A percentile compares a stretch with the other conserved stretches of the same genome.
phyloP scores from a whole-genome alignment of 2,797 vertebrate species.

The Mus minutoides region DNA sequence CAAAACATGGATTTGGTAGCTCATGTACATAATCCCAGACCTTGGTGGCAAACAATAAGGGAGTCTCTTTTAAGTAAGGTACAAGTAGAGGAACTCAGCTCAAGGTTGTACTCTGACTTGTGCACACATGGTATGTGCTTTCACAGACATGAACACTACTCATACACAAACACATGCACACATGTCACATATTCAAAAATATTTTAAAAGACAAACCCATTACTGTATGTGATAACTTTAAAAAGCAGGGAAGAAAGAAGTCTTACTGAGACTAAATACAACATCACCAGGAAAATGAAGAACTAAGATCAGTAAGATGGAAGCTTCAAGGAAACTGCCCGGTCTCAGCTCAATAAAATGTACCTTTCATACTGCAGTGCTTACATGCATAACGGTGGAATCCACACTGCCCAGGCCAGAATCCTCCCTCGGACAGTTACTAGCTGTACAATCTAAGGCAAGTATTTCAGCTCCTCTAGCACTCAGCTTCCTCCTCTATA shows the following conservation, averaged over 20 bases:
- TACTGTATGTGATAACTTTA: neutral
- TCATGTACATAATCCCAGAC: neutral
- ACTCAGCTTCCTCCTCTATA: neutral
- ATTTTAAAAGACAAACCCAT: neutral
- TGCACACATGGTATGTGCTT: neutral
- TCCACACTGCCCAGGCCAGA: neutral
- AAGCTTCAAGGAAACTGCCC: neutral
- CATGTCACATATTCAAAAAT: neutral
- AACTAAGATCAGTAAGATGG: neutral
- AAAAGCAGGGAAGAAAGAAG: neutral
- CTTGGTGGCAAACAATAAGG: neutral
- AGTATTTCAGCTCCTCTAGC: conserved; percentile 28
- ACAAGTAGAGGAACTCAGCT: neutral
- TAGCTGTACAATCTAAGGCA: neutral
- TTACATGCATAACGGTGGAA: neutral
- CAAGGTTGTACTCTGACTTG: neutral
- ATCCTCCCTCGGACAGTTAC: conserved; percentile 20
- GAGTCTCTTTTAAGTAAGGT: neutral
- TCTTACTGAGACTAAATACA: conserved; percentile 5
- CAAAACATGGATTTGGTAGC: neutral
- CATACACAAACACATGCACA: neutral
- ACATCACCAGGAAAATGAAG: neutral
- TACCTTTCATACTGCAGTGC: neutral
- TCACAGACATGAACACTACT: neutral
- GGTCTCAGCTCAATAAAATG: conserved; percentile 19